A percentile compares a stretch with the other conserved stretches of the same genome.
These are phyloP conservation scores for Oscarella lobularis DNA, from an alignment of 37 sponge, comb jelly and placozoan species.

Conservation along the genomic window DNA sequence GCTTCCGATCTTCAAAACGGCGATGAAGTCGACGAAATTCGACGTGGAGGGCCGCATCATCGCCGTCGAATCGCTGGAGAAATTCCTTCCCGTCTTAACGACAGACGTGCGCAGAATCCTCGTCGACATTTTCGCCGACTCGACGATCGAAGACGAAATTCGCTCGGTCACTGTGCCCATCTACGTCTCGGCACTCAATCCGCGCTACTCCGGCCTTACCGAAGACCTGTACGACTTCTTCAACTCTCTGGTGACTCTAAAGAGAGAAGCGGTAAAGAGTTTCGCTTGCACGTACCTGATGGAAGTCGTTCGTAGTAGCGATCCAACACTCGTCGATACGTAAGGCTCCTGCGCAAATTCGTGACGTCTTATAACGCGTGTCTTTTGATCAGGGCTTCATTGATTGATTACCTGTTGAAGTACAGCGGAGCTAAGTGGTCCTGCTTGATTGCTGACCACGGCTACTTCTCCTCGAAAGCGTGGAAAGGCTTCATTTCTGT, in stretches of 20 bases:
- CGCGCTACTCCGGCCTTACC: no score
- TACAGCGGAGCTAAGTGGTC: no score
- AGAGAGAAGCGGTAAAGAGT: no score
- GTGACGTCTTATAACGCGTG: no score
- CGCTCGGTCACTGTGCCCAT: background rate
- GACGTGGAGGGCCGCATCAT: background rate
- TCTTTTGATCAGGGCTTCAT: no score
- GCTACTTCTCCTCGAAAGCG: background rate
- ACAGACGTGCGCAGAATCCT: no score
- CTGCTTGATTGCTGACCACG: background rate
- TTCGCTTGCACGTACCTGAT: background rate
- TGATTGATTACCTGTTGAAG: no score
- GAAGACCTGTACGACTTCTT: no score
- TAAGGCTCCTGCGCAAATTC: no score
- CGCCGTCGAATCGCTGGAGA: background rate
- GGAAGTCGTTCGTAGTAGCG: background rate
- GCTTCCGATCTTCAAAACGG: background rate
- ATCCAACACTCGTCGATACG: background rate
- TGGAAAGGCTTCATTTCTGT: background rate
- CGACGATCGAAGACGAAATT: background rate
- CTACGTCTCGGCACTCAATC: no score
- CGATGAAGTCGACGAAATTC: background rate
- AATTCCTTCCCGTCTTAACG: background rate
- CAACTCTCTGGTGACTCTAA: no score
- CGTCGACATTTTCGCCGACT: no score